Evolutionary conservation across 1,140 invertebrate genomes (phyloP).

Genomic region (Anastrepha ludens): DNA sequence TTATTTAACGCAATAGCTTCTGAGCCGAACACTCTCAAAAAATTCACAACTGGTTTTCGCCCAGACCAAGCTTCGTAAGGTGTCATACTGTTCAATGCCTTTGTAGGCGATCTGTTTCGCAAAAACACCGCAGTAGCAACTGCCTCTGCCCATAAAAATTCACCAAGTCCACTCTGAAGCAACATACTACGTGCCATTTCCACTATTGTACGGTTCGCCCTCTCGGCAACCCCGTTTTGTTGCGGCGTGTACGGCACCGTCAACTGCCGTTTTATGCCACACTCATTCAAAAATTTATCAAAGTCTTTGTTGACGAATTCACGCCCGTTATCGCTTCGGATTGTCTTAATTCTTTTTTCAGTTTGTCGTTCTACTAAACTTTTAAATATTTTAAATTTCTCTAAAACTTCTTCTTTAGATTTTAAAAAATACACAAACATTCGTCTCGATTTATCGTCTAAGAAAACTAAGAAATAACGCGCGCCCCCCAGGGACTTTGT

Average conservation of each 20-base stretch:
- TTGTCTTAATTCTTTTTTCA: slow-evolving; percentile 62
- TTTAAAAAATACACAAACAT: slow-evolving; percentile 73
- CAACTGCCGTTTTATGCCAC: slow-evolving; percentile 58
- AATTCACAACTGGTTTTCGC: slow-evolving; percentile 27
- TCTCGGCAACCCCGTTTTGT: slow-evolving; percentile 73
- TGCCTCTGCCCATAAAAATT: slow-evolving; percentile 75
- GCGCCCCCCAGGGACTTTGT: slow-evolving; percentile 65
- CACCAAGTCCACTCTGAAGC: slow-evolving; percentile 65
- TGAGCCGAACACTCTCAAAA: slow-evolving; percentile 36
- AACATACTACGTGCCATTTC: slow-evolving; percentile 66
- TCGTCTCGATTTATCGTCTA: slow-evolving; percentile 73
- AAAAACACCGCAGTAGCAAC: slow-evolving; percentile 68
- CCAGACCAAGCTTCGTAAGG: slow-evolving; percentile 29
- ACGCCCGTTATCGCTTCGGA: slow-evolving; percentile 71
- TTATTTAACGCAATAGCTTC: slow-evolving; percentile 29
- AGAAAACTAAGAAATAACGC: slow-evolving; percentile 71
- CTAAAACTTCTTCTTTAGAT: slow-evolving; percentile 70
- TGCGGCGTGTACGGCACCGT: slow-evolving; percentile 66
- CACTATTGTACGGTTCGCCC: slow-evolving; percentile 59
- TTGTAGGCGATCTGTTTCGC: slow-evolving; percentile 53
- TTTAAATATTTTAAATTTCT: slow-evolving; percentile 56
- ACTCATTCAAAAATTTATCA: slow-evolving; percentile 29
- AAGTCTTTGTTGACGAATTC: slow-evolving; percentile 64
- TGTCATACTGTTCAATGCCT: background rate
- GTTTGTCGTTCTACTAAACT: slow-evolving; percentile 41